phyloP scores from a whole-genome alignment of 2,113 vertebrate species.

The Heterochromis multidens region DNA sequence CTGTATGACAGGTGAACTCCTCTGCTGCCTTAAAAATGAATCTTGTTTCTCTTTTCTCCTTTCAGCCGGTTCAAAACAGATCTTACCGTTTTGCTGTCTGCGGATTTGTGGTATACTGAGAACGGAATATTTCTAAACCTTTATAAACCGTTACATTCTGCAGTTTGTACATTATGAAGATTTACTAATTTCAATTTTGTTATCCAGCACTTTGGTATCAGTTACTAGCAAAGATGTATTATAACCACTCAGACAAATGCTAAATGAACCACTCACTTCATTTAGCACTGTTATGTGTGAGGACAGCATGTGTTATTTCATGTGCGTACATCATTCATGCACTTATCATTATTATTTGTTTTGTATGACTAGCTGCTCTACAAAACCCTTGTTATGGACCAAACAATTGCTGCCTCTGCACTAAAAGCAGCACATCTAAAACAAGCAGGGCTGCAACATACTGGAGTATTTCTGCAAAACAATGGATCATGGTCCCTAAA shows the following conservation, averaged over 20 bases:
- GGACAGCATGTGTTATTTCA: neutral
- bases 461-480: neutral
- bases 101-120: neutral
- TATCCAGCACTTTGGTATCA: neutral
- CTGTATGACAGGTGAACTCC: slow-evolving; percentile 1
- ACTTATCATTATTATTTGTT: neutral
- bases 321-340: neutral
- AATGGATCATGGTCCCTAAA: neutral
- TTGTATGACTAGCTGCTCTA: neutral
- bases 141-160: neutral
- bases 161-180: neutral
- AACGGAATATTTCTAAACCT: neutral
- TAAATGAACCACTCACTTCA: neutral
- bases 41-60: neutral
- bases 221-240: neutral
- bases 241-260: neutral
- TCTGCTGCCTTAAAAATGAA: neutral
- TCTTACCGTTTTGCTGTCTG: neutral
- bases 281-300: neutral
- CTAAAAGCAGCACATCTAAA: neutral
- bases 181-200: neutral
- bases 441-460: neutral
- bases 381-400: neutral
- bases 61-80: neutral
- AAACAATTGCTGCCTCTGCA: neutral